Evolutionary conservation across 2,888 invertebrate species (phyloP), one percentile per base, ranked within the genome.

Genomic region (Galerucella calmariensis): DNA sequence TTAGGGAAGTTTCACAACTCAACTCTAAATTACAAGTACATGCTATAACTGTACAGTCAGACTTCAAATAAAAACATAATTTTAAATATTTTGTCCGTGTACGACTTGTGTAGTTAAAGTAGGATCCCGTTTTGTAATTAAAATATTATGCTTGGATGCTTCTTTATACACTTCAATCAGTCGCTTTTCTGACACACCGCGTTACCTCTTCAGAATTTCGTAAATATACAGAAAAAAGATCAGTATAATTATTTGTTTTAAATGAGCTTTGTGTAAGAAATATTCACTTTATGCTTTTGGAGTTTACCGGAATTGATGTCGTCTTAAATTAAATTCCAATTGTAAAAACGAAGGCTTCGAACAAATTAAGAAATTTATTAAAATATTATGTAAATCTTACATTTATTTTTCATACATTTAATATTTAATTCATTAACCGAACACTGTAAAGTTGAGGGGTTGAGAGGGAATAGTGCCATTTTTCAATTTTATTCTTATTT

Each of bases 61-160:
- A 56, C 20, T 16, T 56, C 56, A 20, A 56, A 56, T 56, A 20
- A 56, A 56, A 56, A 56, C 20, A 56, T 56, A 20, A 56, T 56
- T 56, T 56, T 56, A 16, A 56, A 56, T 56, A 56, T 41, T 62
- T 62, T 41, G 61, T 62, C 62, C 41, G 62, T 35, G 35, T 62
- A 41, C 35, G 35, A 62, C 62, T 62, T 62, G n/a, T 56, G 20
- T 10, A 56, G 10, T 56, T 56, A 62, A 61, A 62, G 41, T 41
- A 62, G 35, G n/a, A 62, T 35, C 41, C 62, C 62, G 35, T 62
- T 62, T 56, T 62, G 62, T 62, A 62, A 62, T 62, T 62, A 62
- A 62, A 62, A 62, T 62, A 62, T 62, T 62, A 35, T 62, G 62
- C 62, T 62, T 62, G 62, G 62, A 4, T n/a, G 62, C 62, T 35